Percentiles rank a stretch among this genome's conserved stretches.
phyloP scores from a whole-genome alignment of 2,888 invertebrate genomes.

The Psylliodes chrysocephalus region DNA sequence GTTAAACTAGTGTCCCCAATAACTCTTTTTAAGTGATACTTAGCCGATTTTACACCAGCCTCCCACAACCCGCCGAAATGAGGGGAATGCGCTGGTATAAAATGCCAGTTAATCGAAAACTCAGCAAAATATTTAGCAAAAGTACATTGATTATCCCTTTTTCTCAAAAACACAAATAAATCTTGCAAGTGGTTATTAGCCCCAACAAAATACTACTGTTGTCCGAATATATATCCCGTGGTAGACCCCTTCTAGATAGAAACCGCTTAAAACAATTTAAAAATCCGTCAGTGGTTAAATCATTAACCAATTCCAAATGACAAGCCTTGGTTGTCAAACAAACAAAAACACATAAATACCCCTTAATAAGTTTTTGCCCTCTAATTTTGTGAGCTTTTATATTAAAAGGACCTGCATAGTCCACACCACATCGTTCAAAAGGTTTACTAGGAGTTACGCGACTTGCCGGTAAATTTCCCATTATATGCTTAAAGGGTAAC shows the following conservation, averaged over 20 bases:
- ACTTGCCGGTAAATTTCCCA: background rate
- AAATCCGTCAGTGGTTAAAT: conserved; percentile 8
- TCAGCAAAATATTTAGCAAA: background rate
- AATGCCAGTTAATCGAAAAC: conserved; percentile 11
- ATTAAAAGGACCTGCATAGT: background rate
- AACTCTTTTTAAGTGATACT: conserved; percentile 8
- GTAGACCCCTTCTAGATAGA: background rate
- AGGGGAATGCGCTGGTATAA: no score
- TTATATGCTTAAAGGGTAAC: conserved; percentile 1
- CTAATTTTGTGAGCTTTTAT: conserved; percentile 10
- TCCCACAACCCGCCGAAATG: no score
- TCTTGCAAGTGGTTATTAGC: background rate
- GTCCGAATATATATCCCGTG: background rate
- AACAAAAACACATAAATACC: conserved; percentile 13
- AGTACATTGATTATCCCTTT: background rate
- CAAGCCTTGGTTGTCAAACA: conserved; percentile 13
- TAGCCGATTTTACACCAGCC: background rate
- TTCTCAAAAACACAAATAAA: background rate
- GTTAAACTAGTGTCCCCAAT: background rate
- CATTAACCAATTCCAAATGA: conserved; percentile 15
- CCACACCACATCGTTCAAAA: background rate
- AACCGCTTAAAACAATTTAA: conserved; percentile 15
- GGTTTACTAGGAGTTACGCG: background rate
- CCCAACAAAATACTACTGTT: background rate
- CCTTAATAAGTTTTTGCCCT: conserved; percentile 10